Base-by-base conservation (phyloP, 2,113 vertebrate genomes). In the Leptocoma aspasia region DNA sequence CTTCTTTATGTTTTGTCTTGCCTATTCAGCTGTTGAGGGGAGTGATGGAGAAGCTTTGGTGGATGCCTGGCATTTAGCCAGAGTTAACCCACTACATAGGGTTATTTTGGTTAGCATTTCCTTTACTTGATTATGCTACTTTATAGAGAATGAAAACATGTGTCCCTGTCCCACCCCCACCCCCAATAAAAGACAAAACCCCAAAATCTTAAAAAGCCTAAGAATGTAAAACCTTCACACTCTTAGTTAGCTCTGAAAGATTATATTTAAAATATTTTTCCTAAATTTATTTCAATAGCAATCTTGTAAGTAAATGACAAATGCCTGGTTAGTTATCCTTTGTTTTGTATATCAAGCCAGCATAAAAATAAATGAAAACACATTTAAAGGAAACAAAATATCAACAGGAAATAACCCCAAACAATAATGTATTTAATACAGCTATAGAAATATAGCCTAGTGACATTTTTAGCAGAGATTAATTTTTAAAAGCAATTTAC, bases 131-230 rank as follows among this genome's bases (percentile, higher is more conserved):
- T 44, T 21, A 37, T 53, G 13, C 5, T 61, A 7, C 21, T 59
- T 75, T 41, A 44, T 26, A 37, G 82, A 71, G 24, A 70, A 35
- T 1, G 1, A 23, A 86, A 77, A 65, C 11, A 11, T 30, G 3
- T 19, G 15, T 15, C 11, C 4, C 37, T 15, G 16, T 69, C 28
- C 9, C 2, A 18, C 26, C 15, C 5, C 37, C 1, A 0, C 1
- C 6, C 7, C 2, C 2, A 0, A 35, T 66, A 52, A 45, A 4
- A 11, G 8, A 19, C 1, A 37, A 60, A 60, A 4, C 1, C 0
- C 1, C 3, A 57, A 37, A 2, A 0, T 59, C 45, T 41, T 15
- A 20, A 72, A 88, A 70, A 33, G 2, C 14, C 2, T 47, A 49
- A 84, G 12, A 44, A 41, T 31, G 44, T 49, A 27, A 82, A 85